These are phyloP conservation scores for Spisula solida DNA, from an alignment of 2,888 invertebrate genomes.

Conservation along the genomic window DNA sequence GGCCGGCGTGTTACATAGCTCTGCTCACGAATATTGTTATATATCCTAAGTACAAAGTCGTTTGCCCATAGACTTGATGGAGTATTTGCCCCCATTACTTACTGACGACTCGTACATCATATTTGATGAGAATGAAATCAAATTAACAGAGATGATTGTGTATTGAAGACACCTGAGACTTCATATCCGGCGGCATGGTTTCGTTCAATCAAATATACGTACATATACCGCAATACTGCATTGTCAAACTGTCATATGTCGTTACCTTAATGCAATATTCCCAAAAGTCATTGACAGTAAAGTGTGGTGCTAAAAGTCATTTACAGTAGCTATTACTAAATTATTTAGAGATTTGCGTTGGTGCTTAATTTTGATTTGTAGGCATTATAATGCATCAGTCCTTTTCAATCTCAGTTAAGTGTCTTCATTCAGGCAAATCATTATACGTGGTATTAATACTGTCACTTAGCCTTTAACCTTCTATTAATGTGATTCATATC, in stretches of 20 bases:
- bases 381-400: neutral
- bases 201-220: conserved; percentile 7
- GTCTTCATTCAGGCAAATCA: neutral
- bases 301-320: neutral
- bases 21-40: no score
- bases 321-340: neutral
- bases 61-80: neutral
- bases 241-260: neutral
- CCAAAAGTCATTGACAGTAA: neutral
- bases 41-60: neutral
- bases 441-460: neutral
- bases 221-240: neutral
- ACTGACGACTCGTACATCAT: neutral
- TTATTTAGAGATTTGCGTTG: neutral
- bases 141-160: conserved; percentile 11
- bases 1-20: no score
- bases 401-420: neutral
- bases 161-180: conserved; percentile 13
- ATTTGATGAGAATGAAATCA: conserved; percentile 7
- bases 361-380: neutral
- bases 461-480: conserved; percentile 15
- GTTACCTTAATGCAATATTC: neutral
- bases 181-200: neutral
- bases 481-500: conserved; percentile 4
- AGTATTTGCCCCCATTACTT: neutral